Percentiles rank a stretch among this genome's conserved stretches.
These are phyloP conservation scores for Drosophila busckii DNA, from an alignment of 1,140 invertebrate genomes.

Conservation along the genomic window DNA sequence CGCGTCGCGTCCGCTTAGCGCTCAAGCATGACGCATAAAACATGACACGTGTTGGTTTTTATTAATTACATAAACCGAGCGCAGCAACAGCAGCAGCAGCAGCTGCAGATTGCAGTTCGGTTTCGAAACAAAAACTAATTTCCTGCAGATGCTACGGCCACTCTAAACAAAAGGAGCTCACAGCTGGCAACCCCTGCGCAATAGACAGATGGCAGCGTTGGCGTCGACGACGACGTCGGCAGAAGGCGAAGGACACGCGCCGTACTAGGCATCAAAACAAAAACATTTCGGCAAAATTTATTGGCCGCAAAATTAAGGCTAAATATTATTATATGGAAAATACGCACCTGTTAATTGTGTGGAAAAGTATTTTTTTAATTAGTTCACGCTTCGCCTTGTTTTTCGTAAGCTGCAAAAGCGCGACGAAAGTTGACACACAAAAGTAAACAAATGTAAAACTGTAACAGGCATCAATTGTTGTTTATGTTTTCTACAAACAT, in stretches of 20 bases:
- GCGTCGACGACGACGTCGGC: slow-evolving; percentile 24
- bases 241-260: slow-evolving; percentile 38
- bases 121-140: slow-evolving; percentile 51
- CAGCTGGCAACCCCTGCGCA: slow-evolving; percentile 57
- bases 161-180: slow-evolving; percentile 29
- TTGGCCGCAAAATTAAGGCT: background rate
- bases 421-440: slow-evolving; percentile 58
- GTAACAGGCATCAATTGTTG: slow-evolving; percentile 42
- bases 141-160: slow-evolving; percentile 59
- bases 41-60: slow-evolving; percentile 68
- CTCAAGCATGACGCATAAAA: slow-evolving; percentile 29
- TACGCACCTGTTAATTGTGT: slow-evolving; percentile 23
- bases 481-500: slow-evolving; percentile 59
- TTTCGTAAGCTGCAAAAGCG: slow-evolving; percentile 15
- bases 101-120: slow-evolving; percentile 42
- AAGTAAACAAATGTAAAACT: slow-evolving; percentile 68
- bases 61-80: slow-evolving; percentile 68
- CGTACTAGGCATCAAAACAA: slow-evolving; percentile 69
- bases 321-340: slow-evolving; percentile 1
- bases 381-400: slow-evolving; percentile 21
- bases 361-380: slow-evolving; percentile 22
- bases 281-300: slow-evolving; percentile 49
- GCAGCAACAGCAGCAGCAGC: slow-evolving; percentile 17
- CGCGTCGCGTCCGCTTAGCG: slow-evolving; percentile 48
- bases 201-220: slow-evolving; percentile 52